Evolutionary conservation across 2,113 vertebrate species (phyloP), one percentile per base, ranked within the genome.

Genomic region (Stomatorhinus ivindoensis): DNA sequence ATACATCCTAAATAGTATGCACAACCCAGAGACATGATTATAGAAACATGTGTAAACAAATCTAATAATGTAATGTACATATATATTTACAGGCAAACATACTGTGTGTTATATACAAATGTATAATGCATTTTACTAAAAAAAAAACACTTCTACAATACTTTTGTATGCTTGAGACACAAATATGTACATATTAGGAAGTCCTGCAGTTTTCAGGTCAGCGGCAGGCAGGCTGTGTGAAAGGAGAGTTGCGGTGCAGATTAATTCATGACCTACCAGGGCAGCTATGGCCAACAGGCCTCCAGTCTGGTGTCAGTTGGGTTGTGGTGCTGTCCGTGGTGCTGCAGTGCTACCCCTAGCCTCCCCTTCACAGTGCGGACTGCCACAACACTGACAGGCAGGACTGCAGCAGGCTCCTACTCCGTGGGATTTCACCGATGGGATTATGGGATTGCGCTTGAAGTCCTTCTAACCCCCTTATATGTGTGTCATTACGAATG

Each of bases 321-420:
- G 85, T 1, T 15, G 24, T 3, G 44, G 4, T 15, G 90, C 91
- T 92, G 92, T 93, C 91, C 89, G 0, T 89, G 91, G 91, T 93
- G 84, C 93, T 93, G 92, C 91, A 85, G 21, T 24, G 9, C 44
- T n/a, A 46, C 3, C 6, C 19, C 82, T 3, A 1, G 24, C 21
- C 82, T n/a, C 3, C 44, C 44, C 19, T 44, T 47, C 21, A n/a
- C 24, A 7, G 44, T 10, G 17, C 11, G 44, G 7, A 0, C 39
- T 82, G 39, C 82, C 6, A 4, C 44, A 0, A 21, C 9, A 27
- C n/a, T 24, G 39, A 84, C 9, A 84, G 19, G 6, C 24, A n/a
- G 44, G n/a, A 44, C 76, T 82, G 7, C 61, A 31, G 15, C 46
- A 50, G 6, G 4, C 11, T 4, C 13, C 0, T 86, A 2, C 24